A percentile compares a stretch with the other conserved stretches of the same genome.
Conservation (phyloP, 2,113 vertebrate species). For the Datnioides undecimradiatus region DNA sequence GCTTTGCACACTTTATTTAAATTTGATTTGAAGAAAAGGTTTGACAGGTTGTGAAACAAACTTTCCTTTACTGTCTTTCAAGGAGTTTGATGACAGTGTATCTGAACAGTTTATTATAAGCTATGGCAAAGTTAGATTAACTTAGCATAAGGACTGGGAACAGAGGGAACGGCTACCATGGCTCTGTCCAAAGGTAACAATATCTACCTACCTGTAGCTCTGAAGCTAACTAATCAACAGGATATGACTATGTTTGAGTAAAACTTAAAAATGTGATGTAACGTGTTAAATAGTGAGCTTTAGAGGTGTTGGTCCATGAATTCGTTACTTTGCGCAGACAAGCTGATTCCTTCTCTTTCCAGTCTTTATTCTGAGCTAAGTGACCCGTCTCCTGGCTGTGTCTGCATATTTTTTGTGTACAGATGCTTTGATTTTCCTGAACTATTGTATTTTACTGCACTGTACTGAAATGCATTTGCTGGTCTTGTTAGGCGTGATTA, state of each 20-base stretch:
- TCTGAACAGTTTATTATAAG: no score
- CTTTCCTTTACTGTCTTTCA: neutral
- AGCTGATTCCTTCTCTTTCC: neutral
- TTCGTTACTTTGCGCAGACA: no score
- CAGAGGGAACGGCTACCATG: neutral
- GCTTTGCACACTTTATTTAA: neutral
- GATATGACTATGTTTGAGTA: no score
- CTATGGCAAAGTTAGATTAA: neutral
- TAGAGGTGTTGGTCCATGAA: neutral
- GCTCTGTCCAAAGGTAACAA: no score
- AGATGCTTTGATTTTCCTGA: neutral
- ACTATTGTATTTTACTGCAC: no score
- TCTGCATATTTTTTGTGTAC: neutral
- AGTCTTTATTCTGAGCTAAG: neutral
- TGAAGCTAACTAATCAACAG: no score
- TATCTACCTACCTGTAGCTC: no score
- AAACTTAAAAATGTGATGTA: no score
- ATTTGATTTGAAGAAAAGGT: neutral
- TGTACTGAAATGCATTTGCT: no score
- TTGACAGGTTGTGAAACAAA: neutral
- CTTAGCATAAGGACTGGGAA: neutral
- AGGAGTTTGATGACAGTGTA: neutral
- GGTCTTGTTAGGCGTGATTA: constrained; percentile 59
- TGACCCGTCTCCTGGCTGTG: neutral
- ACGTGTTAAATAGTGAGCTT: neutral